Evolutionary conservation across 2,113 vertebrate species (phyloP), one percentile per base, ranked within the genome.

Genomic region (Elaphurus davidianus): DNA sequence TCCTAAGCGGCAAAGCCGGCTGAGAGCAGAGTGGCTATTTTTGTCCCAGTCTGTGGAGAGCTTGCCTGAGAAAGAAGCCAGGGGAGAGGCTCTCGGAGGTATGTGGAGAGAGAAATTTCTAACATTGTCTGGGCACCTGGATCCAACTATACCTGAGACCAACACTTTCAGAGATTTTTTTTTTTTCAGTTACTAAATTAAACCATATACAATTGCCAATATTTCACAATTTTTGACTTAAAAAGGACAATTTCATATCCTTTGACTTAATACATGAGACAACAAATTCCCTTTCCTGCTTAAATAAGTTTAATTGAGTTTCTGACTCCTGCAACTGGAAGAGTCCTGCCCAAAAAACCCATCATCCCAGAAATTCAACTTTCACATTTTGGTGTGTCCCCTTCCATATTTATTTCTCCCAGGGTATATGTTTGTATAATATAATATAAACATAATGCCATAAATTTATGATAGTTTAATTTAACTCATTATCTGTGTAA

Each of bases 121-220:
- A n/a, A 85, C 71, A 36, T 1, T 28, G 17, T 64, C 59, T 25
- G 76, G 90, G 36, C 23, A 7, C 88, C 64, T 62, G 43, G 93
- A 89, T 86, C 76, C 88, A 86, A 14, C 59, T 43, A 30, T 7
- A 81, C n/a, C 97, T 93, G 67, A 93, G 97, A 67, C 11, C 2
- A 7, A 8, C 2, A 0, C 27, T 21, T 23, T 47, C 50, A 62
- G 15, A 60, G n/a, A 28, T 13, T 0, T 62, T 74, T 74, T 40
- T 40, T 71, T 60, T 86, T 91, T 59, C 11, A 47, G 19, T 83
- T 62, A 71, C 60, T 55, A 97, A 43, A 33, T 27, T 47, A 43
- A 90, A 45, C 45, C 33, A 45, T 45, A 78, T 14, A 6, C 21
- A 64, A 57, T 23, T 60, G 54, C 36, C 14, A 59, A 36, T 21